These are phyloP conservation scores for Elysia crispata DNA, from an alignment of 2,888 invertebrate species.

Conservation along the genomic window DNA sequence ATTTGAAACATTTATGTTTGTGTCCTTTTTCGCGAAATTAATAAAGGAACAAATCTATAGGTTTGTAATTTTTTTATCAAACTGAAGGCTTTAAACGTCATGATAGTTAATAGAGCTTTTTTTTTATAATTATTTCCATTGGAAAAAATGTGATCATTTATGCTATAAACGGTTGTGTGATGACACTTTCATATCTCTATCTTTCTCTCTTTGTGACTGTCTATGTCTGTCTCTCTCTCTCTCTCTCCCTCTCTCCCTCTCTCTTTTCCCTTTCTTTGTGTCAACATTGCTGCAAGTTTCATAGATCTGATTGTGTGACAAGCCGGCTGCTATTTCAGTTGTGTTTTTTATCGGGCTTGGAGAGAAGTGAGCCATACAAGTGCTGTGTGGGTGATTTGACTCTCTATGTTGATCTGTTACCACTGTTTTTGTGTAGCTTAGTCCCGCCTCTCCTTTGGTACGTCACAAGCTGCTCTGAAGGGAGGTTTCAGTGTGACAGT, in stretches of 20 bases:
- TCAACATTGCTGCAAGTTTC: conserved; percentile 2
- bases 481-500: no score
- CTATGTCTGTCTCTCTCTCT: conserved; percentile 14
- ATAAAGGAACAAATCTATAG: no score
- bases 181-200: neutral
- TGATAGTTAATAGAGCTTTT: no score
- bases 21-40: no score
- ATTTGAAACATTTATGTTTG: no score
- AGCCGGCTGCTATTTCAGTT: neutral
- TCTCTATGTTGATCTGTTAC: neutral
- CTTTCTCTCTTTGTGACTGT: neutral
- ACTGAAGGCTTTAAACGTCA: no score
- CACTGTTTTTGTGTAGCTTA: neutral
- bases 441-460: neutral
- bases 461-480: no score
- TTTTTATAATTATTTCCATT: no score
- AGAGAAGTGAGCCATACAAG: no score
- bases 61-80: no score
- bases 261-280: neutral
- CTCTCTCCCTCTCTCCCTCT: conserved; percentile 26
- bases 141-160: no score
- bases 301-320: neutral
- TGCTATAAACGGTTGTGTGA: neutral
- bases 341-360: no score
- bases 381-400: neutral